These are phyloP conservation scores for Acomys russatus DNA, from an alignment of 2,797 vertebrate species.

Conservation along the genomic window DNA sequence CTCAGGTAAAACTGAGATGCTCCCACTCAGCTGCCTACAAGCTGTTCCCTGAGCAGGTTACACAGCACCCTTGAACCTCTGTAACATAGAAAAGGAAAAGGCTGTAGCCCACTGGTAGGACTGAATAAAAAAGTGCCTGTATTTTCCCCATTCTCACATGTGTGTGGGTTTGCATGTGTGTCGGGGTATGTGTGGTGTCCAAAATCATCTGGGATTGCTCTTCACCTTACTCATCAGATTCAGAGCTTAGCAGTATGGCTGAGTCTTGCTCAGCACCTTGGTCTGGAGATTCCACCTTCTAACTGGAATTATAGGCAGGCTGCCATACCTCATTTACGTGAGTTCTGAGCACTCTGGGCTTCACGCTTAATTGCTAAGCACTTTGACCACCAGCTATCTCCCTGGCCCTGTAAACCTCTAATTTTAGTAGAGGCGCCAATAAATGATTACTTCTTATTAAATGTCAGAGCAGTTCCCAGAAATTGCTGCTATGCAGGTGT, in stretches of 20 bases:
- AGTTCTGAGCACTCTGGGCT: neutral
- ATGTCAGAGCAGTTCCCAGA: constrained; percentile 27
- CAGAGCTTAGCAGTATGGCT: neutral
- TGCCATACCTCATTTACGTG: neutral
- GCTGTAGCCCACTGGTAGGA: neutral
- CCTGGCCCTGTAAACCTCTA: neutral
- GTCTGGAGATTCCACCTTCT: neutral
- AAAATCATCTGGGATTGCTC: neutral
- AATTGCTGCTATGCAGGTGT: neutral
- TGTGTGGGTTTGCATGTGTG: neutral
- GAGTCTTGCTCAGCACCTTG: neutral
- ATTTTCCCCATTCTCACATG: neutral
- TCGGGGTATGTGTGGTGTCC: neutral
- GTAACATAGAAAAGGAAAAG: neutral
- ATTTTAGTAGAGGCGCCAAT: neutral
- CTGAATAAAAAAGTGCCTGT: constrained; percentile 31
- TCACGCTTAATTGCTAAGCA: neutral
- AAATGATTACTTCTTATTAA: constrained; percentile 49
- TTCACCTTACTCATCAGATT: neutral
- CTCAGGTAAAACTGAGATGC: neutral
- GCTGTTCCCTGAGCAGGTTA: constrained; percentile 5
- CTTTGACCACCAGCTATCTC: neutral
- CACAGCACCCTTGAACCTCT: neutral
- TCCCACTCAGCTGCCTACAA: neutral
- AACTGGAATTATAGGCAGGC: neutral